Conservation (phyloP, 2,888 invertebrate species). For the Byasa hedistus region DNA sequence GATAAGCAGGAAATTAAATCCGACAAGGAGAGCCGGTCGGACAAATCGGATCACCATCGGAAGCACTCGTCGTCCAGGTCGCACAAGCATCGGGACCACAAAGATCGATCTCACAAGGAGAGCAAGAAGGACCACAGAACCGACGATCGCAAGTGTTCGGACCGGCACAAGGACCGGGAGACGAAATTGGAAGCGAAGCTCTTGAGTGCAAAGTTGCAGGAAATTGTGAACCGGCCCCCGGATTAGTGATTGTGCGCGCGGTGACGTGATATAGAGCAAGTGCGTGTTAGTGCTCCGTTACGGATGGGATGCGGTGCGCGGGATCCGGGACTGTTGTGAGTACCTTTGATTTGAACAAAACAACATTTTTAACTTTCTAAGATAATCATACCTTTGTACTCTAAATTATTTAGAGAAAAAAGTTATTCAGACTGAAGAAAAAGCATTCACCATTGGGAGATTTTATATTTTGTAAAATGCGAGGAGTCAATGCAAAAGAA, state of each 20-base stretch:
- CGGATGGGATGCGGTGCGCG: background rate
- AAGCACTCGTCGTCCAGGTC: constrained; percentile 62
- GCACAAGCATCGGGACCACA: constrained; percentile 55
- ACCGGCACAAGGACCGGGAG: constrained; percentile 47
- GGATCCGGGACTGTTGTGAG: constrained; percentile 23
- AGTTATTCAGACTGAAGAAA: background rate
- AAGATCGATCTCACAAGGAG: constrained; percentile 51
- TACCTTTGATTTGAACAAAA: constrained; percentile 9
- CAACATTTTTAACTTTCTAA: background rate
- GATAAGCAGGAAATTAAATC: constrained; percentile 29
- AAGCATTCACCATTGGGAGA: background rate
- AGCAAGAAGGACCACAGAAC: constrained; percentile 57
- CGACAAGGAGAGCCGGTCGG: constrained; percentile 32
- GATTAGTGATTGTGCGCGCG: constrained; percentile 47
- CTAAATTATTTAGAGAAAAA: background rate
- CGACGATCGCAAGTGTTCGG: constrained; percentile 49
- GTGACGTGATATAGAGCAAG: constrained; percentile 8
- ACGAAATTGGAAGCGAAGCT: constrained; percentile 39
- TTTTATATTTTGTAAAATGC: constrained; percentile 5
- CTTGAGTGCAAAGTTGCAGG: constrained; percentile 53
- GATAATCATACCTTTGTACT: background rate
- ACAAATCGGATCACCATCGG: constrained; percentile 52
- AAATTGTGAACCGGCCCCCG: constrained; percentile 59
- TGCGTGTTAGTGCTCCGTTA: constrained; percentile 8
- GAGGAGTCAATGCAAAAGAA: constrained; percentile 7